A percentile compares a stretch with the other conserved stretches of the same genome.
Conservation (phyloP, 2,888 invertebrate species). For the Sepiola atlantica region DNA sequence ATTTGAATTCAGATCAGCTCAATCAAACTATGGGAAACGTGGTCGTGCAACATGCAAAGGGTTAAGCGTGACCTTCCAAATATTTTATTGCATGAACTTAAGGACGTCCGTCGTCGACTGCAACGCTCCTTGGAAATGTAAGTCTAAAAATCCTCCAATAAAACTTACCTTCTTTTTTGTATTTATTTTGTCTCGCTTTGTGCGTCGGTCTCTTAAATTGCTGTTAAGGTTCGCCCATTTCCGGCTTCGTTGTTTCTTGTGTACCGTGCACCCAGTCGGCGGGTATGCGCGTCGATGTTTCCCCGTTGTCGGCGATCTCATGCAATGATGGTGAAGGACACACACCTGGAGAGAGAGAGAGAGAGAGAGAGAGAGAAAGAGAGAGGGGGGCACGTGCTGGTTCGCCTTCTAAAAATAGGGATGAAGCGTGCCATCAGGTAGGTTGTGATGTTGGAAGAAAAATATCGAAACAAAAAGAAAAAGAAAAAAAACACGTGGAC, state of each 20-base stretch:
- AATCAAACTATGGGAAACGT: not conserved
- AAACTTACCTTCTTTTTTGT: not conserved
- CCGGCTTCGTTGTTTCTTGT: not conserved
- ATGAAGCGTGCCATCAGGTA: not conserved
- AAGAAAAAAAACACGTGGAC: not conserved
- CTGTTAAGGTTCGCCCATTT: not conserved
- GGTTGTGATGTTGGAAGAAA: not conserved
- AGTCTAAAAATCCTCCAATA: not conserved
- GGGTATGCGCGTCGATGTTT: not conserved
- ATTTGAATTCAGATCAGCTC: not conserved
- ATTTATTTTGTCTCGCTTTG: not conserved
- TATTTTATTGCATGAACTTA: not conserved
- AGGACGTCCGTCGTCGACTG: not conserved
- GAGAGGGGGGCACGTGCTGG: not conserved
- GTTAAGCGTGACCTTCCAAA: not conserved
- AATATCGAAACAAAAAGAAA: too few relatives aligned
- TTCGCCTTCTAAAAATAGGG: not conserved
- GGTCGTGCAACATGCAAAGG: not conserved
- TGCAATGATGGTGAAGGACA: not conserved
- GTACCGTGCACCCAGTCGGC: not conserved
- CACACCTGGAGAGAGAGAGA: not conserved
- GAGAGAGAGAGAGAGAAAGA: not conserved
- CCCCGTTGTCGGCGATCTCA: not conserved
- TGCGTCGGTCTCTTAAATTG: not conserved
- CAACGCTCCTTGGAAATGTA: not conserved